Conservation (phyloP, 1,140 invertebrate species). For the Ostrea denselamellosa region DNA sequence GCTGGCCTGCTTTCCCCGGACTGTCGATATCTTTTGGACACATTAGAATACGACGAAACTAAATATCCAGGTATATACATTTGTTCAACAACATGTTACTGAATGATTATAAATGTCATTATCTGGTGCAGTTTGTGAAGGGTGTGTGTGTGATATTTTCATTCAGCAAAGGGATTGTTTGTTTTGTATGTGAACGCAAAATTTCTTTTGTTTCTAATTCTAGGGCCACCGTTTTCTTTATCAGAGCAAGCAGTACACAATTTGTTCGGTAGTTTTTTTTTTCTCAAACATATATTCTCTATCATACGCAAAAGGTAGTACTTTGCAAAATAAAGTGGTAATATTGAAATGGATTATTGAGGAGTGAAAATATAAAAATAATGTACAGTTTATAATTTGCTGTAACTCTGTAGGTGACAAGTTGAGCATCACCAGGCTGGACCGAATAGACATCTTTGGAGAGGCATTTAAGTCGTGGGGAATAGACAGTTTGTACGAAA, state of each 20-base stretch:
- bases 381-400: neutral
- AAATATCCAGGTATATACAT: constrained; percentile 46
- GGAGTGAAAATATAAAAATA: neutral
- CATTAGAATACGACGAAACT: constrained; percentile 50
- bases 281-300: neutral
- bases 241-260: too few species aligned
- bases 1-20: constrained; percentile 49
- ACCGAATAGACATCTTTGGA: neutral
- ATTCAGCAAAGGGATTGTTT: too few species aligned
- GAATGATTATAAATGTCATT: neutral
- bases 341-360: neutral
- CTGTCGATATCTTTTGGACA: constrained; percentile 50
- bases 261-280: neutral
- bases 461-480: neutral
- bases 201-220: too few species aligned
- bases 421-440: neutral
- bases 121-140: neutral
- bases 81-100: neutral
- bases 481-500: constrained; percentile 1
- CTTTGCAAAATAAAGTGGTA: neutral
- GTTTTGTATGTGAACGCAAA: too few species aligned
- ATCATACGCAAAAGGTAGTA: neutral
- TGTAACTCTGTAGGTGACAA: neutral
- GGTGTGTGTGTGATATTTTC: neutral
- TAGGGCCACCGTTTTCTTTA: too few species aligned